Evolutionary conservation across 2,888 invertebrate species (phyloP).

Genomic region (Himalopsyche japonica): DNA sequence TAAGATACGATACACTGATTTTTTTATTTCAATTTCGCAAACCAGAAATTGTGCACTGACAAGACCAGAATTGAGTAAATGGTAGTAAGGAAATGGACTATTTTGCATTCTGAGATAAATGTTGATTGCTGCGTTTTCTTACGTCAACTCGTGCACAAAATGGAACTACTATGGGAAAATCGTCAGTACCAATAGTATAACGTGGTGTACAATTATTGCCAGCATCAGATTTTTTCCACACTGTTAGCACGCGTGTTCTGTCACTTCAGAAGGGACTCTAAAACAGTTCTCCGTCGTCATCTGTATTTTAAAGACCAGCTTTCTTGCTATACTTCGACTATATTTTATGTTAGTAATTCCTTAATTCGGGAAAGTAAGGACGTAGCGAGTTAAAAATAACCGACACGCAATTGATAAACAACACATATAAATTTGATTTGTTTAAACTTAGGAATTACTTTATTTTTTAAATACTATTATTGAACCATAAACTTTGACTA

Average conservation of each 20-base stretch:
- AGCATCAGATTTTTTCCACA: background rate
- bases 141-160: background rate
- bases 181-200: background rate
- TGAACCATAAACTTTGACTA: too few species aligned
- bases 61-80: background rate
- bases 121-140: background rate
- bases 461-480: too few species aligned
- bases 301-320: too few species aligned
- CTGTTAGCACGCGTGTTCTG: background rate
- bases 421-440: too few species aligned
- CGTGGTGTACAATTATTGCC: background rate
- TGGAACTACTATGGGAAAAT: background rate
- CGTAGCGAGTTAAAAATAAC: too few species aligned
- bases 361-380: too few species aligned
- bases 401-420: too few species aligned
- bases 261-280: background rate
- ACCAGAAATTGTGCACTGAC: background rate
- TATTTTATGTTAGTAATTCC: too few species aligned
- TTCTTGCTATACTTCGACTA: too few species aligned
- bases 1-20: background rate
- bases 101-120: background rate
- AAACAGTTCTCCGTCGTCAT: background rate
- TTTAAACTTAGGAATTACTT: too few species aligned
- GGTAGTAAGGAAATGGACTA: background rate
- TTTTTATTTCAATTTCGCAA: background rate